Conservation (phyloP, 2,888 invertebrate species). For the Neoascia interrupta region DNA sequence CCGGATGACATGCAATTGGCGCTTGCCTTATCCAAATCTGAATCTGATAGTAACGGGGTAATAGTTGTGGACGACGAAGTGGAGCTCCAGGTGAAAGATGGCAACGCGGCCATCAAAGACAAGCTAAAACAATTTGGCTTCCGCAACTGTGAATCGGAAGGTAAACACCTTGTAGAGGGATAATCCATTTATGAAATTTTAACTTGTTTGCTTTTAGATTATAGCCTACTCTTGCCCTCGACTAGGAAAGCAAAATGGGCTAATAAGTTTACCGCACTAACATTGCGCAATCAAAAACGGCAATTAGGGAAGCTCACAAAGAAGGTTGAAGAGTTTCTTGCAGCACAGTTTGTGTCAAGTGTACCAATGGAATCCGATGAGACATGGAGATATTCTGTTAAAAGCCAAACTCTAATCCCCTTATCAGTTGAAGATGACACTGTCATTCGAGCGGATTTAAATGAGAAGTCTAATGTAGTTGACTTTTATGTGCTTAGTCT, state of each 20-base stretch:
- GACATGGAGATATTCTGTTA: not conserved
- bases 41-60: constrained; percentile 72
- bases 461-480: constrained; percentile 59
- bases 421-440: constrained; percentile 34
- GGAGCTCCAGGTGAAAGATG: constrained; percentile 71
- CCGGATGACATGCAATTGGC: constrained; percentile 85
- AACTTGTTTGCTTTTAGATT: too few relatives aligned
- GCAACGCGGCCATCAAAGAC: constrained; percentile 77
- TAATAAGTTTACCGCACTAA: constrained; percentile 77
- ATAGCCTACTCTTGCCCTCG: constrained; percentile 72
- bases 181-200: constrained; percentile 8
- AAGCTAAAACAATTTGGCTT: constrained; percentile 85
- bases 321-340: constrained; percentile 73
- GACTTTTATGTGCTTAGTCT: constrained; percentile 81
- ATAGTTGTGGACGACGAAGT: constrained; percentile 54
- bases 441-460: constrained; percentile 29
- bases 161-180: constrained; percentile 70
- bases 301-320: constrained; percentile 73
- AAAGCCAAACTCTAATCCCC: constrained; percentile 7
- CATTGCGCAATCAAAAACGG: constrained; percentile 73
- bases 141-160: constrained; percentile 74
- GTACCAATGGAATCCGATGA: constrained; percentile 21
- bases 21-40: constrained; percentile 84
- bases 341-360: constrained; percentile 69
- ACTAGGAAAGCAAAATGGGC: constrained; percentile 76